Evolutionary conservation across 2,113 vertebrate species (phyloP), one percentile per base, ranked within the genome.

Genomic region (Grammomys surdaster): DNA sequence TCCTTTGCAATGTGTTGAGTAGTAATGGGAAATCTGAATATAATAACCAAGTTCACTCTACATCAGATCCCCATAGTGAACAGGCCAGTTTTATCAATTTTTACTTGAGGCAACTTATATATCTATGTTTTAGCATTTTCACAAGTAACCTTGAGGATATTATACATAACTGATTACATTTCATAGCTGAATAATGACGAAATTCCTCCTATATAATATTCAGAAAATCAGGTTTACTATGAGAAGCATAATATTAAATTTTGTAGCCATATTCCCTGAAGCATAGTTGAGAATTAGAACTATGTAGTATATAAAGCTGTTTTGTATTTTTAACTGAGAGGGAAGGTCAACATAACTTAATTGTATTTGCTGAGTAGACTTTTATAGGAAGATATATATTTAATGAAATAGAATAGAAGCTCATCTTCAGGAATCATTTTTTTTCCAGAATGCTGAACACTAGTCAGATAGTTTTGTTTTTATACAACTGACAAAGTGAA

Each of bases 141-240:
- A 20, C 12, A 28, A 43, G 0, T 26, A 1, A 9, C 67, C 24
- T 60, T 16, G 24, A 13, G 14, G 4, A 20, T 17, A 31, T 58
- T 75, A 75, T 58, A 60, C 93, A 75, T 17, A 77, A 63, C 16
- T 13, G 72, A 51, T 7, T 26, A 88, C 48, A 48, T 75, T 17
- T 1, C 40, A 1, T 14, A 48, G 1, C 48, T 3, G 70, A 85
- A 24, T 26, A 14, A n/a, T 2, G 33, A 33, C 51, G 2, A 0
- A 13, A 24, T 54, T 36, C 33, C 43, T 58, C 3, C 11, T 90
- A 10, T 12, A 43, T 24, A 76, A 13, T n/a, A 77, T 46, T 24
- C 3, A 77, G 4, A 81, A 12, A 76, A 13, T 89, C 63, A 93
- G 77, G 16, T 90, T 65, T 93, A 48, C 43, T n/a, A 10, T 43